Percentiles rank a stretch among this genome's conserved stretches.
Evolutionary conservation across 2,888 invertebrate species (phyloP).

Genomic region (Pachliopta kotzebuea): DNA sequence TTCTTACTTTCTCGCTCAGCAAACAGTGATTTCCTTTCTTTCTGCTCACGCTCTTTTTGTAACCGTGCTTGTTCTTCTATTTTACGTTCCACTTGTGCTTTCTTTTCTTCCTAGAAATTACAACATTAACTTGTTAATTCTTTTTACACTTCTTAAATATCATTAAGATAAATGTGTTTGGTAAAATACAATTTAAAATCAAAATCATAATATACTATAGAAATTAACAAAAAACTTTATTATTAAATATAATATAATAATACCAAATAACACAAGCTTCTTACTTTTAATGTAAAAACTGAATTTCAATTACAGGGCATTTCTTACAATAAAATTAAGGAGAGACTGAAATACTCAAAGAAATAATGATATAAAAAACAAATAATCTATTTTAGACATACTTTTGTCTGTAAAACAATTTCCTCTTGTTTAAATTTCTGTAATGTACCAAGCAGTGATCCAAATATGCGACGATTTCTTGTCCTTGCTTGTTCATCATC

Average conservation of each 20-base stretch:
- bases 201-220: no score
- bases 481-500: conserved; percentile 89
- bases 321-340: no score
- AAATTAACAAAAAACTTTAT: no score
- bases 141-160: background rate
- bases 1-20: conserved; percentile 92
- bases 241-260: no score
- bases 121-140: background rate
- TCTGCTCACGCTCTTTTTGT: conserved; percentile 90
- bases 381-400: conserved; percentile 30
- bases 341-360: no score
- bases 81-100: conserved; percentile 93
- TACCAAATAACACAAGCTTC: no score
- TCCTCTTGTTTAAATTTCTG: conserved; percentile 98
- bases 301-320: no score
- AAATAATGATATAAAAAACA: no score
- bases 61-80: conserved; percentile 94
- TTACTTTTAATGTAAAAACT: no score
- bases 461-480: conserved; percentile 97
- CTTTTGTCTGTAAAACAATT: conserved; percentile 91
- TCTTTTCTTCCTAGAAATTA: conserved; percentile 67
- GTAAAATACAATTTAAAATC: no score
- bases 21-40: conserved; percentile 92
- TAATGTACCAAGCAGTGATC: conserved; percentile 95
- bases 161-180: background rate